phyloP scores from a whole-genome alignment of 2,113 vertebrate genomes.

The Forbesichthys papilliferus region DNA sequence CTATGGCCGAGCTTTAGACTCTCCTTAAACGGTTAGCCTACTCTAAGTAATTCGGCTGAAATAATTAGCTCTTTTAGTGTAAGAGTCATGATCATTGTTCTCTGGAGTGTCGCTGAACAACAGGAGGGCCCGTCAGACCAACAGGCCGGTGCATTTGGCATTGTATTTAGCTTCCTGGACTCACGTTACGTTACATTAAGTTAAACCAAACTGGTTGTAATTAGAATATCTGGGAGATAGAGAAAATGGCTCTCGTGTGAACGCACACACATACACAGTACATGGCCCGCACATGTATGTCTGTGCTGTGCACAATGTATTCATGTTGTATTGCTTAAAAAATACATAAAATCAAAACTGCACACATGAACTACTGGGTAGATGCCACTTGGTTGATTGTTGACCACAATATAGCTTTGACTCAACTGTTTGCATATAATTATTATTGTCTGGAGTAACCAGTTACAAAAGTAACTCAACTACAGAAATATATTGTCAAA shows the following conservation, averaged over 20 bases:
- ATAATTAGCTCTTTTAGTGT: neutral
- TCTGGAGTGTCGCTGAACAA: neutral
- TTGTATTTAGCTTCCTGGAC: conserved; percentile 47
- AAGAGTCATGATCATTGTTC: conserved; percentile 17
- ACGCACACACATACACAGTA: neutral
- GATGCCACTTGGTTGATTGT: no score
- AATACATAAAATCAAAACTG: no score
- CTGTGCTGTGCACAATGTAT: neutral
- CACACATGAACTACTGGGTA: no score
- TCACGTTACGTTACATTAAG: conserved; percentile 49
- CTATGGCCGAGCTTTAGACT: no score
- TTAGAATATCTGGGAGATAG: conserved; percentile 39
- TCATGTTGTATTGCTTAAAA: no score
- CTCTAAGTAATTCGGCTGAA: neutral
- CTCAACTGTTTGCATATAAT: no score
- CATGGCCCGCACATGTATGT: neutral
- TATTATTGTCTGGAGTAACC: no score
- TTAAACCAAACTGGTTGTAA: conserved; percentile 56
- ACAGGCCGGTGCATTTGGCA: conserved; percentile 52
- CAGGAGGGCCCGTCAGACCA: conserved; percentile 36
- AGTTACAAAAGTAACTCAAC: no score
- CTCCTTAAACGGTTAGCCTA: no score
- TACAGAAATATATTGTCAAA: no score
- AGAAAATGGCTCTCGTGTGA: conserved; percentile 20
- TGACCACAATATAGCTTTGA: no score